A percentile compares a stretch with the other conserved stretches of the same genome.
Conservation (phyloP, 2,113 vertebrate genomes). For the Fregetta grallaria region DNA sequence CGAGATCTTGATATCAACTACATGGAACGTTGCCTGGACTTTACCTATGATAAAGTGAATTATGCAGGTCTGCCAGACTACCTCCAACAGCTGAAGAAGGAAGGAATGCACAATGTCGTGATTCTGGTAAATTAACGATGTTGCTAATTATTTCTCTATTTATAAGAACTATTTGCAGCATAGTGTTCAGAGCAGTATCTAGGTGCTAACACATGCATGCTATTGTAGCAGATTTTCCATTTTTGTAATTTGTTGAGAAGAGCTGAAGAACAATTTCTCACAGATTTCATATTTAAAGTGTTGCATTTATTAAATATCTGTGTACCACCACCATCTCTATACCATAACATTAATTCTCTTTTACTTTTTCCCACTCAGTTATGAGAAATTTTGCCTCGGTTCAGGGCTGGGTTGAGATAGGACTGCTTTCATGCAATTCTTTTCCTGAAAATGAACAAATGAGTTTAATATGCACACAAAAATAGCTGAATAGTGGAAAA, state of each 20-base stretch:
- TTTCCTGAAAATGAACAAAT: not conserved
- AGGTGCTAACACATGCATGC: not conserved
- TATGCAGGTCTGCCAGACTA: slow-evolving; percentile 81
- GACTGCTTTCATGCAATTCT: not conserved
- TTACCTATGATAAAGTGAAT: slow-evolving; percentile 82
- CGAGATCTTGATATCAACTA: slow-evolving; percentile 89
- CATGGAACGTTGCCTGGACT: slow-evolving; percentile 86
- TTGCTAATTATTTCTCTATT: not conserved
- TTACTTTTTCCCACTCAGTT: not conserved
- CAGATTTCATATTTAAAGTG: not conserved
- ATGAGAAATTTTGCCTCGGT: not conserved
- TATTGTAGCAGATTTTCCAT: not conserved
- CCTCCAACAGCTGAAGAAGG: slow-evolving; percentile 79
- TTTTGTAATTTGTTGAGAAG: not conserved
- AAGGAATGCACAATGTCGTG: slow-evolving; percentile 81
- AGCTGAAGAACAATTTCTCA: not conserved
- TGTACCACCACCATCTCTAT: not conserved
- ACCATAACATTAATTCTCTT: not conserved
- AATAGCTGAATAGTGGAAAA: not conserved
- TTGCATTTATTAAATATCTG: not conserved
- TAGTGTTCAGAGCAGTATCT: not conserved
- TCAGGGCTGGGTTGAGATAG: not conserved
- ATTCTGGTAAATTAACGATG: slow-evolving; percentile 75
- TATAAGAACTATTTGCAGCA: not conserved
- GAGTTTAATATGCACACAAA: not conserved